These are phyloP conservation scores for Drosophila teissieri DNA, from an alignment of 1,140 invertebrate genomes.

Conservation along the genomic window DNA sequence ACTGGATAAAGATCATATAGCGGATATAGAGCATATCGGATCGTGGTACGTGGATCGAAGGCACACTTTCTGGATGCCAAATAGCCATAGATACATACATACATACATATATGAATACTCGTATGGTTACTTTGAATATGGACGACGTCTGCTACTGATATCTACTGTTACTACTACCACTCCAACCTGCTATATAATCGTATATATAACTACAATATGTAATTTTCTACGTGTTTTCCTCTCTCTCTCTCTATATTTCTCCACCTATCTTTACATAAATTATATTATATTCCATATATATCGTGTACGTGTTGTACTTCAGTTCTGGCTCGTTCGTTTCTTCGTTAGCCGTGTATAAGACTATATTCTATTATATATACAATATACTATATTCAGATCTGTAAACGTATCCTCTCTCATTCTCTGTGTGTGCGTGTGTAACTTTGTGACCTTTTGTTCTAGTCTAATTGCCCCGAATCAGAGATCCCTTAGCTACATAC, in stretches of 20 bases:
- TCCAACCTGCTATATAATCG: conserved; percentile 67
- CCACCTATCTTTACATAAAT: conserved; percentile 43
- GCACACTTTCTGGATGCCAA: conserved; percentile 30
- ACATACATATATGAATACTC: conserved; percentile 14
- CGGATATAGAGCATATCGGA: conserved; percentile 1
- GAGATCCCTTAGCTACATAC: conserved; percentile 21
- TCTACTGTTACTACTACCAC: conserved; percentile 56
- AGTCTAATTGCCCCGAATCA: conserved; percentile 28
- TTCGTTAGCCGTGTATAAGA: conserved; percentile 54
- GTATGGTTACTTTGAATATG: conserved; percentile 17
- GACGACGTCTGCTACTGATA: conserved; percentile 49
- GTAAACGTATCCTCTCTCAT: conserved; percentile 38
- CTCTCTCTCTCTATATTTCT: conserved; percentile 41
- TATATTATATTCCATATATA: conserved; percentile 57
- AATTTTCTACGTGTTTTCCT: conserved; percentile 77
- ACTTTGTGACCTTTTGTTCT: conserved; percentile 39
- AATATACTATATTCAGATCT: conserved; percentile 26
- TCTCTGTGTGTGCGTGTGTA: conserved; percentile 63
- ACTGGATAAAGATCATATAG: conserved; percentile 17
- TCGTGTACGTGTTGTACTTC: conserved; percentile 76
- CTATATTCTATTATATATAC: no score
- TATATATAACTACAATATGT: conserved; percentile 69
- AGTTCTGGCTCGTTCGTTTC: conserved; percentile 79
- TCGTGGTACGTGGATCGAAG: conserved; percentile 42
- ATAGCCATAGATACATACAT: conserved; percentile 22